Percentiles rank a stretch among this genome's conserved stretches.
phyloP scores from a whole-genome alignment of 2,113 vertebrate species.

The Microtus ochrogaster region DNA sequence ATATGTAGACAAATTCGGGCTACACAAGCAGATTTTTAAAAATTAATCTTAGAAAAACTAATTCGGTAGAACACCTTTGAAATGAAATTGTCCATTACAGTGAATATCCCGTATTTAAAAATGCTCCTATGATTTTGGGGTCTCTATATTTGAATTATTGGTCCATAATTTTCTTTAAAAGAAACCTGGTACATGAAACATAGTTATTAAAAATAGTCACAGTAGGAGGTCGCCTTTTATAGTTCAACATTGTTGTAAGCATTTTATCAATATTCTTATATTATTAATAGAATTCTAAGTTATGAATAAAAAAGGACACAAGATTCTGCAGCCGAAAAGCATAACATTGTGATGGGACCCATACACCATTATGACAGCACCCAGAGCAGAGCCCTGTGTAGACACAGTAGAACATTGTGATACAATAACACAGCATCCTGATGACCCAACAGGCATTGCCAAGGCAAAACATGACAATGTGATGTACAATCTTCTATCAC shows the following conservation, averaged over 20 bases:
- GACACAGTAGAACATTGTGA: not conserved
- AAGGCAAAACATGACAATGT: not conserved
- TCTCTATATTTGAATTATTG: not conserved
- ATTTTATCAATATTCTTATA: not conserved
- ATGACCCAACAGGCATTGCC: not conserved
- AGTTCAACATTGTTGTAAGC: not conserved
- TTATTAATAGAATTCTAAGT: too few relatives aligned
- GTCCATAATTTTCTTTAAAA: not conserved
- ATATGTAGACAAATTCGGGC: too few relatives aligned
- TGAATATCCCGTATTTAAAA: not conserved
- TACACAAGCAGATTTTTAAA: not conserved
- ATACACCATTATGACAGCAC: not conserved
- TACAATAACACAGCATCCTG: not conserved
- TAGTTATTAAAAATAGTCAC: not conserved
- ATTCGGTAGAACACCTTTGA: not conserved
- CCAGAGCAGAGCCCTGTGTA: not conserved
- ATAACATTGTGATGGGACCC: not conserved
- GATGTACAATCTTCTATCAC: not conserved
- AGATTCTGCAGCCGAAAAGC: not conserved
- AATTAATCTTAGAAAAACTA: conserved; percentile 9
- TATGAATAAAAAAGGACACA: not conserved
- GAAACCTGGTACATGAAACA: not conserved
- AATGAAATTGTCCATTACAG: not conserved
- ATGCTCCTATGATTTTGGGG: not conserved
- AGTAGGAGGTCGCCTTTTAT: not conserved